Percentiles rank a stretch among this genome's conserved stretches.
Conservation (phyloP, 2,113 vertebrate genomes). For the Guaruba guarouba region DNA sequence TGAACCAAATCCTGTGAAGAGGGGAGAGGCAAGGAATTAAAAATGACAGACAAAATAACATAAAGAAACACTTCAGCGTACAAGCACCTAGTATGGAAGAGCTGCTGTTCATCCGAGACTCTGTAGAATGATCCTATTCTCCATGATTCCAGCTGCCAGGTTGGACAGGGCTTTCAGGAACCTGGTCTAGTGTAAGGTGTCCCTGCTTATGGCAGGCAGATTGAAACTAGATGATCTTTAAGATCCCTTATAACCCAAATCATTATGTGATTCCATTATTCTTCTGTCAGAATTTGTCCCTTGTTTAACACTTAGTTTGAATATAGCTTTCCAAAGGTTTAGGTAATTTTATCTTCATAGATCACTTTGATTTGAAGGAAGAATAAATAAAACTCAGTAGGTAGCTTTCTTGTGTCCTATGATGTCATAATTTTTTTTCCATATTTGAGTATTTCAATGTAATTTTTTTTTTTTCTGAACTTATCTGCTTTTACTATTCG, state of each 20-base stretch:
- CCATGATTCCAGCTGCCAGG: neutral
- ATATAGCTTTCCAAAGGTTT: neutral
- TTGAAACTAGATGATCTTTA: neutral
- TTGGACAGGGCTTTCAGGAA: neutral
- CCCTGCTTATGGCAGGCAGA: neutral
- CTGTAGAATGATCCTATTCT: neutral
- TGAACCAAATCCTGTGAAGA: neutral
- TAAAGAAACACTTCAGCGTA: neutral
- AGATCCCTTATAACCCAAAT: neutral
- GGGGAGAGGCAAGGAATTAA: neutral
- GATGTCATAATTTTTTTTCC: neutral
- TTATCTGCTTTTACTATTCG: neutral
- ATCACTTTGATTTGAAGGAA: neutral
- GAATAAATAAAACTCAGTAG: neutral
- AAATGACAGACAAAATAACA: neutral
- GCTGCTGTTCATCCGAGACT: neutral
- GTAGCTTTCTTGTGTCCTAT: neutral
- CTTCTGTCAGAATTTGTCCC: neutral
- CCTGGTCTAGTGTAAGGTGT: neutral
- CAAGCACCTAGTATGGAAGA: neutral
- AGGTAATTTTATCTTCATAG: neutral
- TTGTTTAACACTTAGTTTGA: neutral
- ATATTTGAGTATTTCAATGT: neutral
- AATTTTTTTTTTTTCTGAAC: neutral
- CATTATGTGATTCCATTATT: neutral